Percentiles rank a stretch among this genome's conserved stretches.
Evolutionary conservation across 2,797 vertebrate genomes (phyloP).

Genomic region (Danio aesculapii): DNA sequence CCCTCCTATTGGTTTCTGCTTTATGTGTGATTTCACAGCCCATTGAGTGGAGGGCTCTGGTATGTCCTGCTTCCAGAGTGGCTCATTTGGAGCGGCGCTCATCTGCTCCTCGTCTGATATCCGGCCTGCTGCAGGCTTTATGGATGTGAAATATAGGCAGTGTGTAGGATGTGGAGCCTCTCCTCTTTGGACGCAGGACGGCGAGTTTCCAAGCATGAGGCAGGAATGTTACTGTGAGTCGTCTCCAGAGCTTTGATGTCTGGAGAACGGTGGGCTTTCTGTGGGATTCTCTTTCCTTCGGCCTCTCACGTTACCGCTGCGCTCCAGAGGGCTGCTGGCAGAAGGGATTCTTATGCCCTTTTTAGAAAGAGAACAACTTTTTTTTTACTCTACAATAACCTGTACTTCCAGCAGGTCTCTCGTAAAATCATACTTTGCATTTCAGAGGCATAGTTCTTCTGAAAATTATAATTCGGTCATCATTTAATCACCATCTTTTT

Average conservation of each 20-base stretch:
- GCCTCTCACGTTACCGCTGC: constrained; percentile 76
- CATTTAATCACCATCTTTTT: neutral
- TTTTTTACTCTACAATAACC: constrained; percentile 71
- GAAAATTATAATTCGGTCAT: neutral
- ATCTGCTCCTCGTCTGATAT: constrained; percentile 43
- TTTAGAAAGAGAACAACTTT: constrained; percentile 76
- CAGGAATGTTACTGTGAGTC: constrained; percentile 76
- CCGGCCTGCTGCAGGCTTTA: constrained; percentile 52
- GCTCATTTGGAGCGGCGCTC: constrained; percentile 48
- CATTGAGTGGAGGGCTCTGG: constrained; percentile 62
- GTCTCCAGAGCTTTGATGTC: constrained; percentile 80
- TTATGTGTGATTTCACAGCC: constrained; percentile 68
- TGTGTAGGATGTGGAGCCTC: constrained; percentile 31
- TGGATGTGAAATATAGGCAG: constrained; percentile 78
- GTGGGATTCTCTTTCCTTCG: constrained; percentile 67
- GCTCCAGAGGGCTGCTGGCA: constrained; percentile 66
- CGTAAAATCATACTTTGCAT: neutral
- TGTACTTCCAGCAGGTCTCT: constrained; percentile 38
- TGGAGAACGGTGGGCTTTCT: constrained; percentile 57
- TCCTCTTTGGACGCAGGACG: constrained; percentile 55
- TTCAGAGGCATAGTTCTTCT: neutral
- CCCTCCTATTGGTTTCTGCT: constrained; percentile 62
- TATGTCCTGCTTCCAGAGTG: constrained; percentile 63
- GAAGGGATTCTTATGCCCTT: constrained; percentile 76
- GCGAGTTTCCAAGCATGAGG: constrained; percentile 63